Evolutionary conservation across 1,140 invertebrate species (phyloP), one percentile per base, ranked within the genome.

Genomic region (Ladona fulva): DNA sequence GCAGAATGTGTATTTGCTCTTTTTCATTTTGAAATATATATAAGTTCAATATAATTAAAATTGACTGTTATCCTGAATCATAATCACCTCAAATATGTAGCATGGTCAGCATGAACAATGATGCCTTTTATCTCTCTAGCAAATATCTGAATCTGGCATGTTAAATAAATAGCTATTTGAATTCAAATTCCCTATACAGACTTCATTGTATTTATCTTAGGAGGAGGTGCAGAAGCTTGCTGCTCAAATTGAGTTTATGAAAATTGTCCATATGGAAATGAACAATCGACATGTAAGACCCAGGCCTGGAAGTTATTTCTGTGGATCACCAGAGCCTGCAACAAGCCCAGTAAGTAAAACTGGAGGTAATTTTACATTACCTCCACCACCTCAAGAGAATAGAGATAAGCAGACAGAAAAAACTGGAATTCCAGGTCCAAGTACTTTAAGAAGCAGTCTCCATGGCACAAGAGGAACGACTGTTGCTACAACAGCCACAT

Each of bases 211-310:
- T 59, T 12, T 42, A 74, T 79, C 76, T 7, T 83, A 95, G 93
- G 94, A 96, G 83, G 94, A 96, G 86, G 91, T 96, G 22, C 94
- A 96, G 81, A 96, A 95, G 82, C 84, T 96, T 79, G 94, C 95
- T 0, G 92, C 93, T 14, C 94, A 96, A 85, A 95, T 96, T 80
- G 94, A 96, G 83, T 94, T 94, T 82, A 94, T 96, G 92, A 95
- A 95, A 85, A 95, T 95, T 82, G 93, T 95, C 11, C 93, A 95
- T 80, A 96, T 96, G 95, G 92, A 95, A 83, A 91, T 94, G 85
- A 94, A 95, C 84, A 96, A 96, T 84, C 87, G 94, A 22, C 95
- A 96, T 83, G 84, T 96, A 78, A 93, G 94, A 81, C 92, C 93
- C 74, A 93, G 94, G 81, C 89, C 90, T 5, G 93, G 93, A 14